A percentile compares a stretch with the other conserved stretches of the same genome.
Evolutionary conservation across 2,888 invertebrate genomes (phyloP).

Genomic region (Drosophila lutescens): DNA sequence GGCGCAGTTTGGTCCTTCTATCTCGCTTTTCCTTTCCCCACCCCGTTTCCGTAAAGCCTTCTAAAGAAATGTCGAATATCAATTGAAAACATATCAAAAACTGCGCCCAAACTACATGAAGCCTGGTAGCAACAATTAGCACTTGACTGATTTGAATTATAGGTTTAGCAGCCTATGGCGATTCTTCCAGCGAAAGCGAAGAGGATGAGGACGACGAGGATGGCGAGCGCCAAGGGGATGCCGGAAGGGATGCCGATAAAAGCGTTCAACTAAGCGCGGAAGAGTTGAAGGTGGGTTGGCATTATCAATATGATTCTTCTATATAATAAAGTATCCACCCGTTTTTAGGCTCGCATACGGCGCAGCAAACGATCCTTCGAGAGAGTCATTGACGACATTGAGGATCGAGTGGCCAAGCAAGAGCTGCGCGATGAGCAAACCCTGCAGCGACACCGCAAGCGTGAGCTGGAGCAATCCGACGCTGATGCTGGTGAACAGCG

Average conservation of each 20-base stretch:
- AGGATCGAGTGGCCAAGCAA: conserved; percentile 88
- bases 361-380: conserved; percentile 89
- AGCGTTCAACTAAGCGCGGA: conserved; percentile 85
- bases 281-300: conserved; percentile 88
- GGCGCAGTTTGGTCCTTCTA: conserved; percentile 7
- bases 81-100: conserved; percentile 16
- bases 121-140: conserved; percentile 76
- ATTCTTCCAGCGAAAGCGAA: conserved; percentile 87
- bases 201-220: conserved; percentile 84
- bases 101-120: conserved; percentile 45
- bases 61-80: conserved; percentile 9
- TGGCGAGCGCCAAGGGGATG: conserved; percentile 82
- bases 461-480: conserved; percentile 56
- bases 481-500: conserved; percentile 20
- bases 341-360: conserved; percentile 86
- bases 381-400: conserved; percentile 91
- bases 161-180: conserved; percentile 94
- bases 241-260: conserved; percentile 73
- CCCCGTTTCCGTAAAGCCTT: conserved; percentile 29
- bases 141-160: conserved; percentile 83
- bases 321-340: no score
- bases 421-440: conserved; percentile 85
- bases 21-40: conserved; percentile 1
- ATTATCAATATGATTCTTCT: no score
- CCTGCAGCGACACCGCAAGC: conserved; percentile 69